Evolutionary conservation across 1,140 invertebrate species (phyloP), one percentile per base, ranked within the genome.

Genomic region (Neodiprion virginianus): DNA sequence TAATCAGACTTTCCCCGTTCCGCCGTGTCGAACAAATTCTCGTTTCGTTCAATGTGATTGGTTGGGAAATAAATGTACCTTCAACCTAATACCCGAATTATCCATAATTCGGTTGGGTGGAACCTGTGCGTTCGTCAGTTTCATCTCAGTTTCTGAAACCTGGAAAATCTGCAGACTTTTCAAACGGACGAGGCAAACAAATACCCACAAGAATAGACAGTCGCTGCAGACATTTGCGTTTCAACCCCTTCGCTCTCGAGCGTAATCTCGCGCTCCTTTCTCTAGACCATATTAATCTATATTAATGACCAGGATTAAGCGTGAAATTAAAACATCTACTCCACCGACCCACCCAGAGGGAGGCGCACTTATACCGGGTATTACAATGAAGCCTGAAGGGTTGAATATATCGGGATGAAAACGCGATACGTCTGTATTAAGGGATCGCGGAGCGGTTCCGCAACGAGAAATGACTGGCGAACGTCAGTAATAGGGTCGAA

Each of bases 301-400:
- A 86, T 86, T 86, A 86, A 86, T 86, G 84, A 86, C 80, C 78
- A 73, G 84, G 84, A 86, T 86, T 85, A 85, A 76, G 77, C 80
- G 79, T 77, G 79, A 85, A 85, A 85, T 86, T 84, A 86, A 85
- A 82, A 83, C 78, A 77, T 80, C 77, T 78, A 79, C 72, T 67
- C 74, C n/a, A 14, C n/a, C 53, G n/a, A 75, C 76, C 73, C 74
- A 77, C 78, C 77, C 72, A 77, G 61, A 72, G 68, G 49, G 65
- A 48, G 69, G 72, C 61, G 71, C 69, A 76, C 72, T 61, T 61
- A 61, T 61, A 17, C 53, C 53, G 53, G 8, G 53, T 14, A 61
- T 61, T 80, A 74, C 68, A 72, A 48, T 48, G 28, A 40, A 40
- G 67, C 68, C 50, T 69, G 79, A 80, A 85, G 79, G 85, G 83